A percentile compares a stretch with the other conserved stretches of the same genome.
These are phyloP conservation scores for Byasa hedistus DNA, from an alignment of 2,888 invertebrate genomes.

Conservation along the genomic window DNA sequence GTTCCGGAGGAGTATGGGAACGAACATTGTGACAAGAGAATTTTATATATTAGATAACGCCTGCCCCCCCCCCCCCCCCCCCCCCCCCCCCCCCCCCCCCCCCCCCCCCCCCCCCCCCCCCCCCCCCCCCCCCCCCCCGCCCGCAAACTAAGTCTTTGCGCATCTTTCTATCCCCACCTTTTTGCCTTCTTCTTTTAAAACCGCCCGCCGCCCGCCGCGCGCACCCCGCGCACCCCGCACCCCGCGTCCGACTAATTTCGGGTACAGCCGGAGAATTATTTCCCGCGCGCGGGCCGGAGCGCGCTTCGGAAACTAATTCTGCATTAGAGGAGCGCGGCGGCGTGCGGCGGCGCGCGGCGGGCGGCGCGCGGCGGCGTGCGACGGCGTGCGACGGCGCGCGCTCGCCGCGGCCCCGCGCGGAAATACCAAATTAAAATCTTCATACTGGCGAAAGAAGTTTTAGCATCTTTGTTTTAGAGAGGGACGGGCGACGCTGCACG, in stretches of 20 bases:
- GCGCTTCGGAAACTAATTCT: conserved; percentile 78
- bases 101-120: no score
- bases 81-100: no score
- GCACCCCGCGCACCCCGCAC: conserved; percentile 79
- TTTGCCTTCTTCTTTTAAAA: conserved; percentile 80
- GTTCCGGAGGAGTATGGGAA: no score
- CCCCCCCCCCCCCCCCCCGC: conserved; percentile 55
- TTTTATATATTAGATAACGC: no score
- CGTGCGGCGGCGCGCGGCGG: conserved; percentile 54
- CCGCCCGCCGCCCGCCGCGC: conserved; percentile 79
- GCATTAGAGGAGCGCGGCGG: conserved; percentile 77
- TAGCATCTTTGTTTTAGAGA: conserved; percentile 81
- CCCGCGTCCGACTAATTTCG: conserved; percentile 80
- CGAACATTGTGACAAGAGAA: no score
- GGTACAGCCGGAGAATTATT: conserved; percentile 80
- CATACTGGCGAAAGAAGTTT: conserved; percentile 81
- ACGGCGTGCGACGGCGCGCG: no score
- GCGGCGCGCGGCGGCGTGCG: conserved; percentile 33
- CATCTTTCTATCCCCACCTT: conserved; percentile 80
- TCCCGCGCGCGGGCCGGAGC: conserved; percentile 53
- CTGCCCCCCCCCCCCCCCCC: no score
- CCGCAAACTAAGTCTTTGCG: conserved; percentile 80
- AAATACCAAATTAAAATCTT: conserved; percentile 81
- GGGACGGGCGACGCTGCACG: conserved; percentile 71
- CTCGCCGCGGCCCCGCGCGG: conserved; percentile 69